Conservation (phyloP, 2,113 vertebrate genomes). For the Istiophorus platypterus region DNA sequence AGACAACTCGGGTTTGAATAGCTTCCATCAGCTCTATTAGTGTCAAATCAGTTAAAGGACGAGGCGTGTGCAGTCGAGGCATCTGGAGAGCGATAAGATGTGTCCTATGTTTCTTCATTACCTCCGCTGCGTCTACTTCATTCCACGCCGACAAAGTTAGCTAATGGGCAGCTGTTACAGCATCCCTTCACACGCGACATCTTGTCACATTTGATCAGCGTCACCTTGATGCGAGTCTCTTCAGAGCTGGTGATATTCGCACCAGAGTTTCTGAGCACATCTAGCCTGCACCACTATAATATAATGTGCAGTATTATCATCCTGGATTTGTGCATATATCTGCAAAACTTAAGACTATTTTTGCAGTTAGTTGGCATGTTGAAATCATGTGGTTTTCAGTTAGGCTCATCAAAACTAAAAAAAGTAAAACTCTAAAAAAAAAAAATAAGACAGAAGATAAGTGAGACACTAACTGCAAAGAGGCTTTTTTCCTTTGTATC, state of each 20-base stretch:
- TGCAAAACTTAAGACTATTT: not conserved
- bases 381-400: slow-evolving; percentile 18
- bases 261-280: slow-evolving; percentile 31
- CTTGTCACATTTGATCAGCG: slow-evolving; percentile 71
- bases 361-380: not conserved
- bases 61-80: slow-evolving; percentile 23
- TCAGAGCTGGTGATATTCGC: slow-evolving; percentile 61
- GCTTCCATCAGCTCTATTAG: slow-evolving; percentile 54
- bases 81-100: slow-evolving; percentile 60
- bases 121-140: slow-evolving; percentile 53
- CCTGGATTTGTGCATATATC: slow-evolving; percentile 6
- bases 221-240: slow-evolving; percentile 50
- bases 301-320: not conserved
- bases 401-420: not conserved
- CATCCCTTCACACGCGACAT: slow-evolving; percentile 57
- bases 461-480: slow-evolving; percentile 9
- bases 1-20: slow-evolving; percentile 24
- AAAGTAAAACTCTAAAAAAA: not conserved
- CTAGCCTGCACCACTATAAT: not conserved
- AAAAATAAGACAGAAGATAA: not conserved
- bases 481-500: slow-evolving; percentile 23
- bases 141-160: slow-evolving; percentile 61
- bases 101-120: slow-evolving; percentile 75
- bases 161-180: slow-evolving; percentile 76
- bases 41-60: slow-evolving; percentile 59